A percentile compares a stretch with the other conserved stretches of the same genome.
Conservation (phyloP, 2,888 invertebrate species). For the Drosophila seclusa region DNA sequence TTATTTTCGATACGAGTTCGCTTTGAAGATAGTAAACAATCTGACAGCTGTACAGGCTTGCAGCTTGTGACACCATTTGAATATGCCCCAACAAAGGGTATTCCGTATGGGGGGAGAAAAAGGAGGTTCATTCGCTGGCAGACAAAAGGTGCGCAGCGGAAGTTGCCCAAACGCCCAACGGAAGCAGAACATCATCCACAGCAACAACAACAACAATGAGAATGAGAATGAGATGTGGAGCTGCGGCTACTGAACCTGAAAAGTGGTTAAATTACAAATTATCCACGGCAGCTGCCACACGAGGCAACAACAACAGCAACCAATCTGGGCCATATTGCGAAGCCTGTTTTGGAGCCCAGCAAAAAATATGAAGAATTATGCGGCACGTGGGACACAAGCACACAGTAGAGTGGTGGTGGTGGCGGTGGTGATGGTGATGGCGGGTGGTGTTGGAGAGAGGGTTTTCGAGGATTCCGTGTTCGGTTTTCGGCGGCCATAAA, state of each 20-base stretch:
- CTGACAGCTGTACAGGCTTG: not conserved
- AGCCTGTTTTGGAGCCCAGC: conserved; percentile 64
- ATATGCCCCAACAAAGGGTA: conserved; percentile 13
- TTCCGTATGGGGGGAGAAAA: not conserved
- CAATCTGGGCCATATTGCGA: conserved; percentile 46
- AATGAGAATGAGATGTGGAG: conserved; percentile 28
- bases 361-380: conserved; percentile 77
- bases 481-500: conserved; percentile 58
- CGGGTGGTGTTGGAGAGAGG: not conserved
- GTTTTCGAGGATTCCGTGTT: not conserved
- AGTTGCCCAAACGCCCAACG: conserved; percentile 69
- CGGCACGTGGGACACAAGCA: conserved; percentile 67
- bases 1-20: not conserved
- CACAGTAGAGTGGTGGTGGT: not conserved
- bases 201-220: conserved; percentile 27
- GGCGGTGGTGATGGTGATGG: not conserved
- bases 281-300: conserved; percentile 78
- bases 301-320: conserved; percentile 41
- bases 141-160: conserved; percentile 69
- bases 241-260: conserved; percentile 84
- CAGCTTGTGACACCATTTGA: not conserved
- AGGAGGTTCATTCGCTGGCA: conserved; percentile 30
- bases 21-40: not conserved
- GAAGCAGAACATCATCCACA: conserved; percentile 62
- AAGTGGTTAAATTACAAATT: conserved; percentile 85